phyloP scores from a whole-genome alignment of 2,888 invertebrate species.

The Tetramorium bicarinatum region DNA sequence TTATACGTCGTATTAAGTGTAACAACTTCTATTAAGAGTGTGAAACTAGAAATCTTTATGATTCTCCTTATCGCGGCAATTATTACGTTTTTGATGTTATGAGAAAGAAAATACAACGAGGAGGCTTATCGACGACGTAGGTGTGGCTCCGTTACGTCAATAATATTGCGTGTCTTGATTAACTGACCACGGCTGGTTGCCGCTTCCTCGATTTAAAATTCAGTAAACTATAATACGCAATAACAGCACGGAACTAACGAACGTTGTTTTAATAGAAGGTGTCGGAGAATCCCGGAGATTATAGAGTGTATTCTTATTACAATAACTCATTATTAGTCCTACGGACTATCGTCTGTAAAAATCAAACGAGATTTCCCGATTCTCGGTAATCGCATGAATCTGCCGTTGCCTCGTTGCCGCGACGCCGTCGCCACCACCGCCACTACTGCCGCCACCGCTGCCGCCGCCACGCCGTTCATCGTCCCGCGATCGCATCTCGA shows the following conservation, averaged over 20 bases:
- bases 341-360: not conserved
- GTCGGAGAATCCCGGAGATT: constrained; percentile 22
- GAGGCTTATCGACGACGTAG: constrained; percentile 36
- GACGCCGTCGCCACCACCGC: not conserved
- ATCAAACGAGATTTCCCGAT: constrained; percentile 41
- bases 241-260: constrained; percentile 38
- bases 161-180: constrained; percentile 50
- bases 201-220: constrained; percentile 55
- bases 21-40: not conserved
- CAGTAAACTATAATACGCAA: constrained; percentile 23
- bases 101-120: not conserved
- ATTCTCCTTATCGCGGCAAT: constrained; percentile 25
- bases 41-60: not conserved
- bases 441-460: too few species aligned
- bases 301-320: constrained; percentile 22
- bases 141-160: constrained; percentile 48
- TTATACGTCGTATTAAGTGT: constrained; percentile 4
- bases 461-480: constrained; percentile 30
- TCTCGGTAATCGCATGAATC: constrained; percentile 36
- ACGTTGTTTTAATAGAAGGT: constrained; percentile 22
- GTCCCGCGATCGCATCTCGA: constrained; percentile 40
- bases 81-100: not conserved
- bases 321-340: constrained; percentile 33
- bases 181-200: constrained; percentile 44
- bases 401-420: not conserved